Evolutionary conservation across 2,113 vertebrate genomes (phyloP).

Genomic region (Indri indri): DNA sequence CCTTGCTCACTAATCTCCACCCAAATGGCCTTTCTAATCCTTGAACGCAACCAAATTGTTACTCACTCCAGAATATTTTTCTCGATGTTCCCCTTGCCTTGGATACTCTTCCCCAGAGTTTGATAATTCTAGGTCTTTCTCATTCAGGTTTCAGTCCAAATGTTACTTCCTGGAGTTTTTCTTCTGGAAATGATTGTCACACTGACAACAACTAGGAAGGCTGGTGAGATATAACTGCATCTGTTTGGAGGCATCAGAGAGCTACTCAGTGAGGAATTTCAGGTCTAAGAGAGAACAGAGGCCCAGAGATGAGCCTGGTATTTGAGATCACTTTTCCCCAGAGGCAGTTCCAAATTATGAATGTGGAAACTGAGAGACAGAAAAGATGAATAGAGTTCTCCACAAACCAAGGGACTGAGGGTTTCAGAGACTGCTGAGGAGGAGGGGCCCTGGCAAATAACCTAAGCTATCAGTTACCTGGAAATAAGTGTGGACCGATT

Average conservation of each 20-base stretch:
- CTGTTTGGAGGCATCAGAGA: neutral
- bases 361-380: neutral
- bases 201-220: neutral
- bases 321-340: neutral
- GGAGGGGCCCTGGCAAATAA: neutral
- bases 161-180: neutral
- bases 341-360: neutral
- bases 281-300: neutral
- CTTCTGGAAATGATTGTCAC: neutral
- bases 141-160: neutral
- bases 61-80: neutral
- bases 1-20: neutral
- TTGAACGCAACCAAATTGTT: neutral
- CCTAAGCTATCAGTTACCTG: neutral
- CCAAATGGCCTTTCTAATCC: neutral
- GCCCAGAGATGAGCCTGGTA: neutral
- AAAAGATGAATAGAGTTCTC: neutral
- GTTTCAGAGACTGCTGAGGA: neutral
- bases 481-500: neutral
- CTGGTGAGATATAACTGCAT: neutral
- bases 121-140: neutral
- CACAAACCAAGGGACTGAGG: neutral
- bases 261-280: neutral
- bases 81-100: neutral
- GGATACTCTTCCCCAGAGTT: neutral